Evolutionary conservation across 2,113 vertebrate species (phyloP).

Genomic region (Alligator sinensis): DNA sequence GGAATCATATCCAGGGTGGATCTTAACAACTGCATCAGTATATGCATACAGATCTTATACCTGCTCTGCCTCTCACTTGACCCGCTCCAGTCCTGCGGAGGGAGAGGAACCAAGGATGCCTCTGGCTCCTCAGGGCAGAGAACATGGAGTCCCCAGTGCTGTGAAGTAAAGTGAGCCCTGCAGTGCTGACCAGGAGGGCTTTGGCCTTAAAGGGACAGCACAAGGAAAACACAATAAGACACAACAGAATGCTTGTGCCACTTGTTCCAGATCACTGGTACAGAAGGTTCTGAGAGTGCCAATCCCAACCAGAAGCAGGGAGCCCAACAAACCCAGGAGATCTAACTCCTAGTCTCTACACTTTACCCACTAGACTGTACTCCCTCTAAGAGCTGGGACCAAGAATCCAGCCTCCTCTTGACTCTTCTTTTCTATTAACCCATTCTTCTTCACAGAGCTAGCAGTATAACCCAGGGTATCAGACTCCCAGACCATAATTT

Average conservation of each 20-base stretch:
- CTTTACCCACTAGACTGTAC: background rate
- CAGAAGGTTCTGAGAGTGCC: accelerated
- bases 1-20: too few species aligned
- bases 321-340: background rate
- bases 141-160: too few species aligned
- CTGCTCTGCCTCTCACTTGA: too few species aligned
- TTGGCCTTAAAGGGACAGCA: too few species aligned
- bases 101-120: too few species aligned
- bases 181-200: too few species aligned
- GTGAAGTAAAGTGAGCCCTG: too few species aligned
- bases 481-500: background rate
- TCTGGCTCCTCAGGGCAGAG: too few species aligned
- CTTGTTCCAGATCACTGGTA: accelerated
- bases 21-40: too few species aligned
- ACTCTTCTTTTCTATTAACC: background rate
- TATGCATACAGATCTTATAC: too few species aligned
- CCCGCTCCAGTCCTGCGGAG: too few species aligned
- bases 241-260: background rate
- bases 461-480: background rate
- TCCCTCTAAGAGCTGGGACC: too few species aligned
- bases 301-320: background rate
- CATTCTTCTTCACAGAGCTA: background rate
- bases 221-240: background rate
- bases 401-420: background rate
- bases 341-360: background rate